These are phyloP conservation scores for Eulemur albifrons DNA, from an alignment of 2,797 vertebrate genomes.

Conservation along the genomic window DNA sequence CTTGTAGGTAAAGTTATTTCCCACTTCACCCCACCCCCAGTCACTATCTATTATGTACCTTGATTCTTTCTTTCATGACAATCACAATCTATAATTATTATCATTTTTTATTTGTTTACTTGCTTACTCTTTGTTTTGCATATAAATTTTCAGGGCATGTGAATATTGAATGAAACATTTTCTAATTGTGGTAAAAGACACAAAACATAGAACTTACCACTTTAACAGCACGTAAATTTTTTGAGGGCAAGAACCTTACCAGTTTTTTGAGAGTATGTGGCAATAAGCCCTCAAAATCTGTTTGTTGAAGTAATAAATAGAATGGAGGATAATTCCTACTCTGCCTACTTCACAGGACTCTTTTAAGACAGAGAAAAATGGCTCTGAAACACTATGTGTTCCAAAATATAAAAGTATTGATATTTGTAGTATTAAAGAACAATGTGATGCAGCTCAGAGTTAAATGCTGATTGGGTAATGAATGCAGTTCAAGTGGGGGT, in stretches of 20 bases:
- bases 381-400: background rate
- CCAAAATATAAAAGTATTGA: background rate
- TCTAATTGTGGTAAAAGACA: no score
- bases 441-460: background rate
- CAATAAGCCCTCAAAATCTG: background rate
- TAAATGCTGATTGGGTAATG: background rate
- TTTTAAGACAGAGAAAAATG: background rate
- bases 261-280: background rate
- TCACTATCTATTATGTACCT: background rate
- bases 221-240: background rate
- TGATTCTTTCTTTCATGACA: no score
- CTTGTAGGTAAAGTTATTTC: background rate
- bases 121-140: background rate
- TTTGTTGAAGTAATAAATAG: background rate
- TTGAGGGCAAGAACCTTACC: background rate
- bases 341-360: background rate
- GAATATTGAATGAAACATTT: background rate
- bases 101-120: background rate
- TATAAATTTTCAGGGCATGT: background rate
- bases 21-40: background rate
- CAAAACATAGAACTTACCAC: background rate
- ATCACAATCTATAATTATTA: background rate
- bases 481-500: background rate
- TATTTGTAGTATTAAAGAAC: background rate
- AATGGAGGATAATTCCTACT: background rate